A percentile compares a stretch with the other conserved stretches of the same genome.
Conservation (phyloP, 2,113 vertebrate species). For the Etia nguti region DNA sequence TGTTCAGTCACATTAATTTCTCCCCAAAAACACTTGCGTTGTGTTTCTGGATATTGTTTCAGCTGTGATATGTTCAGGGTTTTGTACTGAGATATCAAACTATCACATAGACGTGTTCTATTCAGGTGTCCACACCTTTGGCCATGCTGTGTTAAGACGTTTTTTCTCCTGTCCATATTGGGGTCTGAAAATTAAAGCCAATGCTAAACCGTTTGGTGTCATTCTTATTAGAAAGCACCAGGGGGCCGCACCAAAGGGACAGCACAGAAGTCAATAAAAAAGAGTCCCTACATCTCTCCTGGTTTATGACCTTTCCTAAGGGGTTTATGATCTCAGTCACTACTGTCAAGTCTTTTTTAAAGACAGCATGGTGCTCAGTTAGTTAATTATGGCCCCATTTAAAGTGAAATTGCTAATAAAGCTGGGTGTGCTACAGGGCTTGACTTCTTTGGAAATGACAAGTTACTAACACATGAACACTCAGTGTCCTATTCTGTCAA, state of each 20-base stretch:
- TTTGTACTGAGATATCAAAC: not conserved
- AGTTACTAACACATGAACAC: not conserved
- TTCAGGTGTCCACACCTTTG: not conserved
- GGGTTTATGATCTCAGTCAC: not conserved
- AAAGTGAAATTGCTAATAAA: not conserved
- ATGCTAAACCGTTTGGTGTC: not conserved
- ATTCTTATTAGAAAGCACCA: not conserved
- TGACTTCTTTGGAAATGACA: fast-evolving
- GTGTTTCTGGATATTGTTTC: not conserved
- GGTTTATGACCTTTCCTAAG: not conserved
- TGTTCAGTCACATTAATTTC: not conserved
- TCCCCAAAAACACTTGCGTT: not conserved
- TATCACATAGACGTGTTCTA: not conserved
- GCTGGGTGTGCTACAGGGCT: not conserved
- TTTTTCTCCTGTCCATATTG: not conserved
- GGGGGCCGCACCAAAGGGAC: not conserved
- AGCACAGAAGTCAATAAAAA: not conserved
- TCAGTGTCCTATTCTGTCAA: not conserved
- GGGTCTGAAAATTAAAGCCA: not conserved
- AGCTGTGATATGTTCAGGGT: not conserved
- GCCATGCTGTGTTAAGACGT: not conserved
- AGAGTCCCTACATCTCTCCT: not conserved
- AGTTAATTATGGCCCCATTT: not conserved
- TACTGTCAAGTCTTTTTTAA: not conserved
- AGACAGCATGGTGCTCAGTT: not conserved